Conservation (phyloP, 2,113 vertebrate species). For the Rafetus swinhoei region DNA sequence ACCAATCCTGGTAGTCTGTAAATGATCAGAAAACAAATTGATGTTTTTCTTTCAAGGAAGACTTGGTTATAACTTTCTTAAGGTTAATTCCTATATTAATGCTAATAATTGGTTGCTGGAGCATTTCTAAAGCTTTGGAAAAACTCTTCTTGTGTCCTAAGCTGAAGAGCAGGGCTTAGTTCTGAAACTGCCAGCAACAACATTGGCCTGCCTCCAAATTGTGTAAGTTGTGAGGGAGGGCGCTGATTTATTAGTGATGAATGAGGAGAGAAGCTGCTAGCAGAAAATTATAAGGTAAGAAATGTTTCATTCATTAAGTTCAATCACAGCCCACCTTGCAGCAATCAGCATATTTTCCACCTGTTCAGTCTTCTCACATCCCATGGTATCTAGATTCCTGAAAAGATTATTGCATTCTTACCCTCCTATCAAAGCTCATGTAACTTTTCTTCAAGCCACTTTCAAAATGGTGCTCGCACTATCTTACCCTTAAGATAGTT, state of each 20-base stretch:
- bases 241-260: neutral
- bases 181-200: neutral
- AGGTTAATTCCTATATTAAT: neutral
- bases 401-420: neutral
- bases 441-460: neutral
- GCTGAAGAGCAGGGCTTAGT: neutral
- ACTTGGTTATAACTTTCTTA: neutral
- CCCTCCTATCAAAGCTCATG: neutral
- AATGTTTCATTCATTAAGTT: neutral
- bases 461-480: neutral
- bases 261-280: neutral
- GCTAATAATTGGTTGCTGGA: neutral
- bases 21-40: neutral
- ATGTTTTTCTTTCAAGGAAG: neutral
- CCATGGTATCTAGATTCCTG: neutral
- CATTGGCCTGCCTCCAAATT: neutral
- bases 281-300: neutral
- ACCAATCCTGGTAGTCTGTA: neutral
- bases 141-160: neutral
- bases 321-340: neutral
- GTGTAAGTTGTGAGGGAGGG: neutral
- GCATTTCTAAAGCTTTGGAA: neutral
- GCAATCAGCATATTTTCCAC: neutral
- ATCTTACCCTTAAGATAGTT: neutral
- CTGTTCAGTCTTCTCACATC: neutral